Evolutionary conservation across 2,797 vertebrate genomes (phyloP).

Genomic region (Falco berigora): DNA sequence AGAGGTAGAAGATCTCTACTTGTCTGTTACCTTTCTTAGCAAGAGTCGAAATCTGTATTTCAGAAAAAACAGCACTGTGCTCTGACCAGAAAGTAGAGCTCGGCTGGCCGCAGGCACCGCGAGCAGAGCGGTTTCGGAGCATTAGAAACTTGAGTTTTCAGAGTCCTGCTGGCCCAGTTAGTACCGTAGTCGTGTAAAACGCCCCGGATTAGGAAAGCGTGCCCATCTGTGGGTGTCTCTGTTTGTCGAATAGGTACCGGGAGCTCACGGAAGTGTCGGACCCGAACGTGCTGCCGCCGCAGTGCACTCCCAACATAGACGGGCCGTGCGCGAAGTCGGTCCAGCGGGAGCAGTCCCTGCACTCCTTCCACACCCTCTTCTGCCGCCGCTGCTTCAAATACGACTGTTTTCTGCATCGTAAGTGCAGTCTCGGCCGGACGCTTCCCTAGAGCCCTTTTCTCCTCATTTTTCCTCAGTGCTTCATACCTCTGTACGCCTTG

Average conservation of each 20-base stretch:
- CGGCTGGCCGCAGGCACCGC: rapidly evolving
- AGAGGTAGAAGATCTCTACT: constrained; percentile 81
- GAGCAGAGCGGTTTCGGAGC: not conserved
- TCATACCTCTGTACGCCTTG: not conserved
- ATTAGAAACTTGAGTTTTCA: not conserved
- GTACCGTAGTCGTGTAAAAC: rapidly evolving
- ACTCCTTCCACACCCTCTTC: constrained; percentile 98
- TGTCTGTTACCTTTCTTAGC: not conserved
- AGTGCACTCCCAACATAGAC: constrained; percentile 95
- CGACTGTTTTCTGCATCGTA: constrained; percentile 95
- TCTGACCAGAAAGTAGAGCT: not conserved
- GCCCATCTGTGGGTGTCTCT: not conserved
- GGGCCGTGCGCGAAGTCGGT: constrained; percentile 94
- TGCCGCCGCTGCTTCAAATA: constrained; percentile 99
- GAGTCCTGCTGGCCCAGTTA: not conserved
- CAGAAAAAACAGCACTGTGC: not conserved
- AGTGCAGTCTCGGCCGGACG: constrained; percentile 44
- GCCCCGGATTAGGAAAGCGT: rapidly evolving
- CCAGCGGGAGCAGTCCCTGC: constrained; percentile 93
- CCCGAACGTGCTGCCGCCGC: constrained; percentile 85
- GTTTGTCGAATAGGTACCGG: constrained; percentile 80
- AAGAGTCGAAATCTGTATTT: not conserved
- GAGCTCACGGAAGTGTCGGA: constrained; percentile 87
- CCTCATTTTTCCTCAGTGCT: not conserved
- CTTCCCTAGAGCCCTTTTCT: constrained; percentile 9